Evolutionary conservation across 2,797 vertebrate genomes (phyloP).

Genomic region (Sebastolobus altivelis): DNA sequence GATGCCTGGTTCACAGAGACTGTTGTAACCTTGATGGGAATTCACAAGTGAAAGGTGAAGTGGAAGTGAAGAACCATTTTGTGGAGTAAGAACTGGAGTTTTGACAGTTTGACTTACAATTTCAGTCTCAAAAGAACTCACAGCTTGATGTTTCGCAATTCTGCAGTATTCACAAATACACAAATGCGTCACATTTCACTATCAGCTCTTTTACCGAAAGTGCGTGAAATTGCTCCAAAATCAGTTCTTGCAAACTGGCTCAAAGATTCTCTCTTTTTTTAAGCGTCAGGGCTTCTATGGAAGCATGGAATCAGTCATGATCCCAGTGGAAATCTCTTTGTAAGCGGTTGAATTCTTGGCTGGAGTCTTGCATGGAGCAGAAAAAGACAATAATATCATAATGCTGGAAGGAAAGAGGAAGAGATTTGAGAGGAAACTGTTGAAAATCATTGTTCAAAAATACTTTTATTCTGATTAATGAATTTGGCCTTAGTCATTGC

Average conservation of each 20-base stretch:
- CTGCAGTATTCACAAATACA: background rate
- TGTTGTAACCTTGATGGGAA: conserved; percentile 1
- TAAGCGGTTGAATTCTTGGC: background rate
- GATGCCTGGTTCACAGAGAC: background rate
- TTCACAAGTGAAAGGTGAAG: background rate
- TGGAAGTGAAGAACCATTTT: background rate
- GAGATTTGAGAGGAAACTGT: conserved; percentile 10
- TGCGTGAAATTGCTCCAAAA: conserved; percentile 21
- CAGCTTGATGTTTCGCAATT: background rate
- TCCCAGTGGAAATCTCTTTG: background rate
- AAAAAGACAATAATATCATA: background rate
- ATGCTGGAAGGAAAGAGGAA: background rate
- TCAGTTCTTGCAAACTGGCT: background rate
- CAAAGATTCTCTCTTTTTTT: background rate
- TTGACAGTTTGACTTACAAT: background rate
- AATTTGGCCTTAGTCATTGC: background rate
- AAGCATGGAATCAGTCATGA: background rate
- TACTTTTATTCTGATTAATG: conserved; percentile 20
- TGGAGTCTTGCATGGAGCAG: background rate
- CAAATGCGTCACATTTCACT: conserved; percentile 1
- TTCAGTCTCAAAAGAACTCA: background rate
- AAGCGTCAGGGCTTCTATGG: background rate
- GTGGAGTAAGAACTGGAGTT: background rate
- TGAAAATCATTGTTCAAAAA: background rate
- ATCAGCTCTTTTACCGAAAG: conserved; percentile 12